Percentiles rank a stretch among this genome's conserved stretches.
phyloP scores from a whole-genome alignment of 2,113 vertebrate species.

The Mugil cephalus region DNA sequence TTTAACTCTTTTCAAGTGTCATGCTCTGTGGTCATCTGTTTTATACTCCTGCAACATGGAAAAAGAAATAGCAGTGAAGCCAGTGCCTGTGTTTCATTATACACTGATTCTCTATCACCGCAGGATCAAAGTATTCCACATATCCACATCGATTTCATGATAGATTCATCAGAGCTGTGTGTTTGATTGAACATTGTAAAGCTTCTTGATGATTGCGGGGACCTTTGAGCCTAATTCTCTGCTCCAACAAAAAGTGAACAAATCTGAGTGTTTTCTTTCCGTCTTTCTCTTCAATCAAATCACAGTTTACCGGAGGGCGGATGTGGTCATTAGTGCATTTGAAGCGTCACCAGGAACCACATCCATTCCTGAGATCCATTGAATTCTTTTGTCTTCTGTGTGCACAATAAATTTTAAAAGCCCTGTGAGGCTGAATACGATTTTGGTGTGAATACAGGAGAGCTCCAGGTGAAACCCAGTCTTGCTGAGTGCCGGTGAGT shows the following conservation, averaged over 20 bases:
- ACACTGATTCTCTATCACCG: conserved; percentile 7
- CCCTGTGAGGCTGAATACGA: conserved; percentile 34
- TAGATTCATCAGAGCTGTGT: conserved; percentile 36
- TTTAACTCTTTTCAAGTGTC: background rate
- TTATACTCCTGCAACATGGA: background rate
- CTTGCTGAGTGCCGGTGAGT: conserved; percentile 26
- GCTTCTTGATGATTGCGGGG: conserved; percentile 36
- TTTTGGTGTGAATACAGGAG: conserved; percentile 27
- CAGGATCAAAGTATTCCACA: conserved; percentile 52
- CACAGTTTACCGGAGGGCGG: conserved; percentile 38
- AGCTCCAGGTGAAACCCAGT: conserved; percentile 48
- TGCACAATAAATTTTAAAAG: conserved; percentile 57
- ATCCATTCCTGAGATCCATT: conserved; percentile 32
- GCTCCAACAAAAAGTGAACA: conserved; percentile 25
- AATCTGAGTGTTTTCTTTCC: background rate
- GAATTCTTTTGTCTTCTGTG: conserved; percentile 35
- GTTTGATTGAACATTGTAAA: conserved; percentile 52
- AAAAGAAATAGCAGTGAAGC: background rate
- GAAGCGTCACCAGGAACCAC: conserved; percentile 63
- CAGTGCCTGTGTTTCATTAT: conserved; percentile 12
- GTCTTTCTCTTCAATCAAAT: conserved; percentile 40
- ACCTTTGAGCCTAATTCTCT: conserved; percentile 20
- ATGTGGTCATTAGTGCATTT: conserved; percentile 59
- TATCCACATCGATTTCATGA: conserved; percentile 57
- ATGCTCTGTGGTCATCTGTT: background rate